Conservation (phyloP, 1,140 invertebrate species). For the Thereuonema tuberculata region DNA sequence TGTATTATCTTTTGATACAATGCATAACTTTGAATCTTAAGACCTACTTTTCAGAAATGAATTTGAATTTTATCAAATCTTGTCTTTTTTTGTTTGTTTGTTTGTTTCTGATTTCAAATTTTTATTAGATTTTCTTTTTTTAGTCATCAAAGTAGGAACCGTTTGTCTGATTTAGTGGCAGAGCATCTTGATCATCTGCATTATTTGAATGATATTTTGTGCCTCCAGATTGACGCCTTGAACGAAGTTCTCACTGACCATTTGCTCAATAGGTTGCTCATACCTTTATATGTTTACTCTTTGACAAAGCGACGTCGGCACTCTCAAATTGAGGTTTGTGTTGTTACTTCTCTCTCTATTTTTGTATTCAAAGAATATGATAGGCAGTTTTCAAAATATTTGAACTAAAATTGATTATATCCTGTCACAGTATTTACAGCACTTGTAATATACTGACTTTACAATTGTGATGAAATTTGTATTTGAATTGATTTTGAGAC, state of each 20-base stretch:
- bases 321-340: slow-evolving; percentile 27
- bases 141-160: slow-evolving; percentile 71
- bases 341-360: not conserved
- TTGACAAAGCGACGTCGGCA: slow-evolving; percentile 32
- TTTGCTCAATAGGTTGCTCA: slow-evolving; percentile 77
- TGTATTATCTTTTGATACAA: no score
- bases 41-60: no score
- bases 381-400: not conserved
- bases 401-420: not conserved
- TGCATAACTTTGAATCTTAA: no score
- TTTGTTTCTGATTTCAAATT: no score
- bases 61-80: no score
- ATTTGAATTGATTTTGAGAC: no score
- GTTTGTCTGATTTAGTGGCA: slow-evolving; percentile 85
- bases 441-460: no score
- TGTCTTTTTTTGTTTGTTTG: no score
- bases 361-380: not conserved
- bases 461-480: no score
- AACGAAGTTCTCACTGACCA: slow-evolving; percentile 95
- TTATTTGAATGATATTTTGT: slow-evolving; percentile 94
- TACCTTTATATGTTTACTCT: slow-evolving; percentile 90
- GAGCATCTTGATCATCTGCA: slow-evolving; percentile 96
- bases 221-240: slow-evolving; percentile 76
- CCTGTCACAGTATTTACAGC: no score
- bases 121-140: slow-evolving; percentile 43